These are phyloP conservation scores for Ormyrus labotus DNA, from an alignment of 2,888 invertebrate genomes.

Conservation along the genomic window DNA sequence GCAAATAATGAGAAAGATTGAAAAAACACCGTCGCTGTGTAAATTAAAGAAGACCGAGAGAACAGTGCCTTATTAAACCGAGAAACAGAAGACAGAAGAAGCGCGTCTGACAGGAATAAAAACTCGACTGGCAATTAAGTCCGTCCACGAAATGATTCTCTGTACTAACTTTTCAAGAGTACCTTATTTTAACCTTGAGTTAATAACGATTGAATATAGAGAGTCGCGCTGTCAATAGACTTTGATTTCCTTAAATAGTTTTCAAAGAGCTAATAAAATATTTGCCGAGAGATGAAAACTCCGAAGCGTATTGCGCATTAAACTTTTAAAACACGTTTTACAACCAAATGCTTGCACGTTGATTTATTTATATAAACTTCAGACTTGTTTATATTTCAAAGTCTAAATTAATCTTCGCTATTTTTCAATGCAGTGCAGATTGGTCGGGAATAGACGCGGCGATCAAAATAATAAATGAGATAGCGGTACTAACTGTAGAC, in stretches of 20 bases:
- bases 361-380: too few species aligned
- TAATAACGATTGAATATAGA: conserved; percentile 27
- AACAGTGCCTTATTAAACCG: conserved; percentile 32
- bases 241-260: conserved; percentile 18
- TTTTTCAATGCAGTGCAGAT: not conserved
- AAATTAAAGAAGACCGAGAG: conserved; percentile 40
- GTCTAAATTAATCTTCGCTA: too few species aligned
- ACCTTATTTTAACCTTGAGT: conserved; percentile 16
- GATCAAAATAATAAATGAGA: not conserved
- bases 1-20: conserved; percentile 34
- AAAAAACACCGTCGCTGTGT: conserved; percentile 6
- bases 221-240: not conserved
- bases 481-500: conserved; percentile 2
- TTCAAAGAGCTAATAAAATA: not conserved
- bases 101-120: not conserved
- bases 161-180: conserved; percentile 1
- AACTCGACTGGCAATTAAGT: conserved; percentile 15
- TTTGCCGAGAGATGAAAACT: too few species aligned
- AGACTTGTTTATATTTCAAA: too few species aligned
- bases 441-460: not conserved
- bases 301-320: too few species aligned
- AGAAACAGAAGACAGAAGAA: conserved; percentile 4
- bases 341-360: too few species aligned
- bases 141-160: not conserved
- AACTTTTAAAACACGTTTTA: too few species aligned